Evolutionary conservation across 2,113 vertebrate genomes (phyloP), one percentile per base, ranked within the genome.

Genomic region (Falco punctatus): DNA sequence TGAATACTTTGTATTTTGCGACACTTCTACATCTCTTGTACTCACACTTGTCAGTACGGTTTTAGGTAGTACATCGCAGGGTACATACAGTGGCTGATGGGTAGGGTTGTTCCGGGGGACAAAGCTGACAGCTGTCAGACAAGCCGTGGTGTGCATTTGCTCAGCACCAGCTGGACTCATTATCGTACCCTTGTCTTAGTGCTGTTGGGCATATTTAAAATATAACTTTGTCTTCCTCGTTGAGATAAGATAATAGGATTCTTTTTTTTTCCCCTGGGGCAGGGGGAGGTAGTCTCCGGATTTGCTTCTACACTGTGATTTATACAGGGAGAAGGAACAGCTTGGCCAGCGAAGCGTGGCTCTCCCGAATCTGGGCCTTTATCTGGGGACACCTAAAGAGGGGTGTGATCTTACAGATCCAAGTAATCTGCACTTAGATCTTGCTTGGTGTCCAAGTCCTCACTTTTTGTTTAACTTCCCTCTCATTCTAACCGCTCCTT

Each of bases 1-100:
- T 16, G 9, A 71, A 46, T 66, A 54, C 24, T 24, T 80, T 0
- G 0, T 58, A 5, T 32, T 62, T 21, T 61, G 67, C n/a, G 15
- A 4, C 72, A 11, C 35, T 82, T 61, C 16, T 65, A 5, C 26
- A 12, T 57, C 46, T 61, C 65, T 32, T 70, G 44, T 52, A 28
- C n/a, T 84, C 66, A 57, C 16, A 4, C 5, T 58, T 58, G 48
- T 27, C 3, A 1, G 10, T 42, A 2, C 48, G 38, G n/a, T 14
- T 78, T 61, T 44, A 38, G 18, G 40, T 64, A 5, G 69, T 6
- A 9, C 38, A 15, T 27, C 38, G 6, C 18, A 42, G 42, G 55
- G 48, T 12, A 2, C 35, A 32, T 20, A 15, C 18, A 1, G 11
- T 22, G 28, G 10, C 71, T 38, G 49, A 32, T 46, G 49, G 35